A percentile compares a stretch with the other conserved stretches of the same genome.
Conservation (phyloP, 2,113 vertebrate genomes). For the Dicaeum eximium region DNA sequence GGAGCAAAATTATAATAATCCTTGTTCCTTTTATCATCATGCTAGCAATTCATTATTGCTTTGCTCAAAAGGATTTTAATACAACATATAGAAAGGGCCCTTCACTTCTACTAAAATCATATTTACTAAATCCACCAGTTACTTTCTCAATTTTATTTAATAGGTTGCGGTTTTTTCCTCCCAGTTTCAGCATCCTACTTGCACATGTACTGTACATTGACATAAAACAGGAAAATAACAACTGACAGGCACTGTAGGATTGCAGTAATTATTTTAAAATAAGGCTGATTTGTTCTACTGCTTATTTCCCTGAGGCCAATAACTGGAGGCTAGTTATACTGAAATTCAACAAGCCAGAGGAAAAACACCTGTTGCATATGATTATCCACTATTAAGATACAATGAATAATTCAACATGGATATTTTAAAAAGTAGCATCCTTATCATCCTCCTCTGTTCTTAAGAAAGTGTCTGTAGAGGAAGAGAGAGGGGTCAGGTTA, state of each 20-base stretch:
- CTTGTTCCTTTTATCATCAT: slow-evolving; percentile 4
- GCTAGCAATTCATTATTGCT: slow-evolving; percentile 31
- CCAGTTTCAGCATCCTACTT: slow-evolving; percentile 25
- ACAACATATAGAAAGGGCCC: background rate
- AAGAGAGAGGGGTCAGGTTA: background rate
- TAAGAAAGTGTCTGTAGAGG: background rate
- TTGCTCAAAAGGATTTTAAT: slow-evolving; percentile 47
- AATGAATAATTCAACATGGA: slow-evolving; percentile 74
- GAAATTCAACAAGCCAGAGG: slow-evolving; percentile 58
- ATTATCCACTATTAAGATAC: slow-evolving; percentile 64
- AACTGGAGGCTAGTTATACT: slow-evolving; percentile 61
- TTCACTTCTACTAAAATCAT: slow-evolving; percentile 12
- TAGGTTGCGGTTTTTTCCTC: background rate
- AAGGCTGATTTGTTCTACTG: slow-evolving; percentile 66
- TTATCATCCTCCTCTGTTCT: background rate
- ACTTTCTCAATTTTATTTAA: slow-evolving; percentile 42
- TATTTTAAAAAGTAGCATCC: slow-evolving; percentile 20
- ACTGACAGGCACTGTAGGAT: slow-evolving; percentile 59
- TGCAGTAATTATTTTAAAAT: slow-evolving; percentile 72
- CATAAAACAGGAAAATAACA: slow-evolving; percentile 56
- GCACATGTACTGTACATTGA: background rate
- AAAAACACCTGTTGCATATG: slow-evolving; percentile 68
- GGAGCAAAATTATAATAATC: slow-evolving; percentile 52
- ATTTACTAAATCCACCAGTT: slow-evolving; percentile 27
- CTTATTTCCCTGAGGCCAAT: slow-evolving; percentile 51